Evolutionary conservation across 2,888 invertebrate species (phyloP).

Genomic region (Chromoteleia sp.): DNA sequence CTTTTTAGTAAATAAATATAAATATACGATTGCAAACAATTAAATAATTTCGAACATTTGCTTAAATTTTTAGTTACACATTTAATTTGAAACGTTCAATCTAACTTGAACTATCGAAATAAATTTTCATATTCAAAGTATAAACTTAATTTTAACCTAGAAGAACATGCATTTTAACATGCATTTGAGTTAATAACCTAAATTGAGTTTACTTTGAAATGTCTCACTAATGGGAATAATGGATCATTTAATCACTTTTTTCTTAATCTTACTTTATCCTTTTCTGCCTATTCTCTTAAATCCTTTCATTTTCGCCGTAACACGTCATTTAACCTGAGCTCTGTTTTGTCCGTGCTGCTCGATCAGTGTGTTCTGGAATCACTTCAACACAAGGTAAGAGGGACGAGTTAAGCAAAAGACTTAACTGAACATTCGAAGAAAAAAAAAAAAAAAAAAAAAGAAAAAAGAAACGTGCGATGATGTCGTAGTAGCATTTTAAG

Average conservation of each 20-base stretch:
- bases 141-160: background rate
- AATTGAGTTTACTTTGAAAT: slow-evolving; percentile 27
- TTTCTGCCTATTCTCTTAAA: slow-evolving; percentile 62
- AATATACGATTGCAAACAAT: background rate
- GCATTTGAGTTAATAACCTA: background rate
- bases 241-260: slow-evolving; percentile 54
- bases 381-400: slow-evolving; percentile 99
- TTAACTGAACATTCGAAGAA: slow-evolving; percentile 54
- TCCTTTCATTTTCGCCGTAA: slow-evolving; percentile 74
- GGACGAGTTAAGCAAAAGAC: slow-evolving; percentile 61
- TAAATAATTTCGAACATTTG: background rate
- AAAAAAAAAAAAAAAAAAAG: slow-evolving; percentile 30
- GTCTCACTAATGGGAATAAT: slow-evolving; percentile 26
- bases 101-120: slow-evolving; percentile 64
- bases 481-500: slow-evolving; percentile 71
- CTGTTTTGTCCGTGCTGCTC: slow-evolving; percentile 91
- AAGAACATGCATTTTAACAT: background rate
- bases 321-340: slow-evolving; percentile 86
- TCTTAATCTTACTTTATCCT: slow-evolving; percentile 47
- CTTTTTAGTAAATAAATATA: background rate
- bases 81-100: background rate
- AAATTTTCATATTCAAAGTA: slow-evolving; percentile 44
- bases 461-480: slow-evolving; percentile 58
- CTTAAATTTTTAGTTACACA: background rate
- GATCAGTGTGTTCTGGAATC: slow-evolving; percentile 98